Percentiles rank a stretch among this genome's conserved stretches.
phyloP scores from a whole-genome alignment of 2,113 vertebrate genomes.

The Tapirus terrestris region DNA sequence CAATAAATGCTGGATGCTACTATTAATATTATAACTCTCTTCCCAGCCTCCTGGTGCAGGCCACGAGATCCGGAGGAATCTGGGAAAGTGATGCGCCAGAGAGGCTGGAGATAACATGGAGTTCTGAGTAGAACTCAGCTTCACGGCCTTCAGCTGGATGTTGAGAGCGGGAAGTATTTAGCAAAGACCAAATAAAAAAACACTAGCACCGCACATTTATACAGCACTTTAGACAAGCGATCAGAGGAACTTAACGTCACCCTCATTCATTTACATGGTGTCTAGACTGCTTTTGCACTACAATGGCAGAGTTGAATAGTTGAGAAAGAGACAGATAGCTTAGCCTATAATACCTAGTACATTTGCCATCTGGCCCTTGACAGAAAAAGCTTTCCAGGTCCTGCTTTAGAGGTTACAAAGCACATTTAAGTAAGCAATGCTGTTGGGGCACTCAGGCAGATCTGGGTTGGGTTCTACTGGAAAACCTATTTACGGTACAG shows the following conservation, averaged over 20 bases:
- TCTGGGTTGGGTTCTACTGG: background rate
- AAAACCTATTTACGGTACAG: background rate
- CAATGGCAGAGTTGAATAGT: background rate
- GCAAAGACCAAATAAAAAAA: background rate
- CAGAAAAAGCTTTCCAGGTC: background rate
- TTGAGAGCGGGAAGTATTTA: background rate
- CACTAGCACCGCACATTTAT: background rate
- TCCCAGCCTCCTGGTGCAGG: background rate
- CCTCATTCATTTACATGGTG: background rate
- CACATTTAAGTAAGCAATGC: background rate
- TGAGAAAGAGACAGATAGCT: background rate
- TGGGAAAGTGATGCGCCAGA: background rate
- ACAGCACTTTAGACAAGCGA: background rate
- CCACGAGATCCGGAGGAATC: background rate
- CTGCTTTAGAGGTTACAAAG: background rate
- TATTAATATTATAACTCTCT: background rate
- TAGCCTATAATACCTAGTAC: background rate
- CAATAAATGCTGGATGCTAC: no score
- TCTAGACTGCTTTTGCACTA: background rate
- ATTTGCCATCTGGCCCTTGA: background rate
- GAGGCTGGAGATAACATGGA: fast-evolving
- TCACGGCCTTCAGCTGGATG: background rate
- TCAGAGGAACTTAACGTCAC: background rate
- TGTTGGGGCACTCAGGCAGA: no score
- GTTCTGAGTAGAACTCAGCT: background rate